Percentiles rank a stretch among this genome's conserved stretches.
Evolutionary conservation across 64 coral and sea anemone species (phyloP).

Genomic region (Exaiptasia diaphana): DNA sequence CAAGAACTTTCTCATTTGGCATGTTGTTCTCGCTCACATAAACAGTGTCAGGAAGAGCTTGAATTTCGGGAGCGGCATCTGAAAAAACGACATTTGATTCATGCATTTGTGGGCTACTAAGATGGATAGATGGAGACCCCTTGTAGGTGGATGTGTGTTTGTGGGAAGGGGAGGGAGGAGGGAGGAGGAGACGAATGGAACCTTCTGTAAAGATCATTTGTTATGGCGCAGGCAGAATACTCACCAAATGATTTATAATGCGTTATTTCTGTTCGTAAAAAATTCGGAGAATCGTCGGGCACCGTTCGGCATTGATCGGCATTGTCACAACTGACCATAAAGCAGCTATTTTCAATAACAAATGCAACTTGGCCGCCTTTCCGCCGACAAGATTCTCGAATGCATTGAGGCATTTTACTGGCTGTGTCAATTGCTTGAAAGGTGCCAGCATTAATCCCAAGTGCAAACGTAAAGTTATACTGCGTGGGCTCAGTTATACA

Average conservation of each 20-base stretch:
- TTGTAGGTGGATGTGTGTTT: no score
- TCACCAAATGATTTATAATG: conserved; percentile 79
- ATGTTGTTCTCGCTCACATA: conserved; percentile 43
- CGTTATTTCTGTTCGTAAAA: conserved; percentile 17
- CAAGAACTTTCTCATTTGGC: background rate
- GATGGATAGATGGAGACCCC: no score
- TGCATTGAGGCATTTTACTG: conserved; percentile 36
- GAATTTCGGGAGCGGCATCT: conserved; percentile 48
- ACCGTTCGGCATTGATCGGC: conserved; percentile 33
- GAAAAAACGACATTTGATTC: no score
- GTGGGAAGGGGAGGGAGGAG: no score
- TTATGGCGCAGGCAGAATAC: no score
- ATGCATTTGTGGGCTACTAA: no score
- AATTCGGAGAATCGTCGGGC: background rate
- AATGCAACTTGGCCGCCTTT: conserved; percentile 54
- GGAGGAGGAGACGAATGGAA: no score
- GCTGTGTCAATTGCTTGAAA: conserved; percentile 42
- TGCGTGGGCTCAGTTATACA: conserved; percentile 39
- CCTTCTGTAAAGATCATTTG: no score
- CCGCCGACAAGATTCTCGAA: conserved; percentile 62
- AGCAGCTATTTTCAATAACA: conserved; percentile 52
- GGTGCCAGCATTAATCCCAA: conserved; percentile 54
- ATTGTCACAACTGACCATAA: conserved; percentile 56
- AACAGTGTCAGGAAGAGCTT: background rate
- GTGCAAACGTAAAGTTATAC: conserved; percentile 41